phyloP scores from a whole-genome alignment of 2,888 invertebrate species.

The Polylopha cassiicola region DNA sequence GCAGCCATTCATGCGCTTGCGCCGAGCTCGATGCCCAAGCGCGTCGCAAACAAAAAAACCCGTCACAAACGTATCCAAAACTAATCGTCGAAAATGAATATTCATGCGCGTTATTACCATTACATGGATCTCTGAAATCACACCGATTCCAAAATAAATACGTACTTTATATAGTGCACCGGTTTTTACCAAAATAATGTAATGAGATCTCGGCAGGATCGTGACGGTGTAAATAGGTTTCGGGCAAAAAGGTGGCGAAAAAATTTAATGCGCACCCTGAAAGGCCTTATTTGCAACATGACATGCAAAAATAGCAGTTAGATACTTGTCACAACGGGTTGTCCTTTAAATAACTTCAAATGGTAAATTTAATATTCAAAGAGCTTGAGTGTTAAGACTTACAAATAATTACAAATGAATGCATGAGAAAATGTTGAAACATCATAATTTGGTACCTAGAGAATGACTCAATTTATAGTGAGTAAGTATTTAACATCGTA shows the following conservation, averaged over 20 bases:
- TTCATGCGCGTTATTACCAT: conserved; percentile 6
- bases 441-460: no score
- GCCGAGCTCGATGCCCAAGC: no score
- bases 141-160: not conserved
- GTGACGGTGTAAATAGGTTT: conserved; percentile 18
- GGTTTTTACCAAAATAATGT: conserved; percentile 11
- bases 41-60: conserved; percentile 1
- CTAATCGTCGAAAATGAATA: conserved; percentile 24
- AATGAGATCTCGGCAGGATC: conserved; percentile 19
- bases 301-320: conserved; percentile 10
- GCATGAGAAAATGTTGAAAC: no score
- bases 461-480: no score
- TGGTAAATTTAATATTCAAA: no score
- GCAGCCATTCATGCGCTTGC: conserved; percentile 17
- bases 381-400: no score
- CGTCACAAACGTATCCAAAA: conserved; percentile 17
- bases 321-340: not conserved
- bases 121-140: not conserved
- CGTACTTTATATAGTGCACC: not conserved
- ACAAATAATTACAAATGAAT: no score
- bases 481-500: no score
- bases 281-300: conserved; percentile 5
- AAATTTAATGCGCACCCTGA: conserved; percentile 7
- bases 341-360: no score
- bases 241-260: conserved; percentile 7